Conservation (phyloP, 2,888 invertebrate species). For the Hyalella azteca region DNA sequence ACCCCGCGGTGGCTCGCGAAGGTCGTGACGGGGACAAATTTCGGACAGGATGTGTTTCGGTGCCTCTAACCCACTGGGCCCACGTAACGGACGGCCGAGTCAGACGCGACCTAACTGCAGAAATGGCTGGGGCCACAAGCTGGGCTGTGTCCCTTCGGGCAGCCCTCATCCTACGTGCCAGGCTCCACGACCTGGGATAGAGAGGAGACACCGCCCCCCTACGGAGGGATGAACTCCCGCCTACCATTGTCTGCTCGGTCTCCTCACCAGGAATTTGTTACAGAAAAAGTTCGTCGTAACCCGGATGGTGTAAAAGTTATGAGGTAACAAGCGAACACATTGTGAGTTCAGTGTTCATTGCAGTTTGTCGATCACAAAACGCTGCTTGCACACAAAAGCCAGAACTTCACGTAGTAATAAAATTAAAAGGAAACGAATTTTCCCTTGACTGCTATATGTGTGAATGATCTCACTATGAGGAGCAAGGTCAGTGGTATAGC, state of each 20-base stretch:
- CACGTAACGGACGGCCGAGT: neutral
- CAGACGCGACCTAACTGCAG: slow-evolving; percentile 2
- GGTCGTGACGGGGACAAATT: slow-evolving; percentile 2
- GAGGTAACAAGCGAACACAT: too few species aligned
- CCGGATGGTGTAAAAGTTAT: too few species aligned
- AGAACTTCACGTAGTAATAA: too few species aligned
- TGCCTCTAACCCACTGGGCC: neutral
- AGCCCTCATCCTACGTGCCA: neutral
- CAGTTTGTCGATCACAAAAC: too few species aligned
- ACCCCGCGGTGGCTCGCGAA: neutral
- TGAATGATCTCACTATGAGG: too few species aligned
- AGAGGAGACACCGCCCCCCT: slow-evolving; percentile 7
- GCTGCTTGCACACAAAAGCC: too few species aligned
- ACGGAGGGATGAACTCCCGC: slow-evolving; percentile 3
- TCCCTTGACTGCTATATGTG: too few species aligned
- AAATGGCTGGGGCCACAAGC: slow-evolving; percentile 1
- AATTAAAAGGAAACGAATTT: too few species aligned
- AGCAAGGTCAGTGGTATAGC: too few species aligned
- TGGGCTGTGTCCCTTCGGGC: slow-evolving; percentile 20
- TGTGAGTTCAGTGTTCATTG: too few species aligned
- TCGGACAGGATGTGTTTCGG: neutral
- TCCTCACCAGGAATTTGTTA: neutral
- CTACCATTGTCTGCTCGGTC: neutral
- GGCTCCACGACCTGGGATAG: slow-evolving; percentile 14
- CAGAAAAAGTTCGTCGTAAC: neutral